Evolutionary conservation across 2,888 invertebrate species (phyloP).

Genomic region (Drepanosiphum platanoidis): DNA sequence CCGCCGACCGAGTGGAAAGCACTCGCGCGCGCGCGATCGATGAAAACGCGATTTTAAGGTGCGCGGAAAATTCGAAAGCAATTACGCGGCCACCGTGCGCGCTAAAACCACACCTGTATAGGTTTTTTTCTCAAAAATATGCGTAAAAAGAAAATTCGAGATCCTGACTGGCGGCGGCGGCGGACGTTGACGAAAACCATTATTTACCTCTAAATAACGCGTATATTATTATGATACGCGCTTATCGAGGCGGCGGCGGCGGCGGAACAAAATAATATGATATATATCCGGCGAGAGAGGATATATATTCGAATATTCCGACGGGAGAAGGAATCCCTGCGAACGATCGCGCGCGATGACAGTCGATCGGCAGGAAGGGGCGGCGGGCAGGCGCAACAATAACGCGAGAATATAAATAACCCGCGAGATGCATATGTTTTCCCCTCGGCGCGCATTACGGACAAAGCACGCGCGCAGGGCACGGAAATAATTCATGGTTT

Average conservation of each 20-base stretch:
- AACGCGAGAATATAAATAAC: conserved; percentile 5
- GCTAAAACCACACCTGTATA: not conserved
- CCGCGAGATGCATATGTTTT: not conserved
- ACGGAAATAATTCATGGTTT: conserved; percentile 36
- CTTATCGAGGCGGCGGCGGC: not conserved
- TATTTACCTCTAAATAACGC: not conserved
- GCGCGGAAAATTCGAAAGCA: conserved; percentile 16
- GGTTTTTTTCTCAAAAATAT: conserved; percentile 30
- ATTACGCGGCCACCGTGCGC: not conserved
- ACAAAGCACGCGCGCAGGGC: too few relatives aligned
- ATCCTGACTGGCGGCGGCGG: not conserved
- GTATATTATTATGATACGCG: not conserved
- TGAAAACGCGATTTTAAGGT: too few relatives aligned
- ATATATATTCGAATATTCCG: not conserved
- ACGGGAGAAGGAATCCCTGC: not conserved
- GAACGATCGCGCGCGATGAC: not conserved
- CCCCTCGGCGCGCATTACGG: not conserved
- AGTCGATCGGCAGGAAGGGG: not conserved
- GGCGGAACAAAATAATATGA: not conserved
- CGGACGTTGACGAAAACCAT: not conserved
- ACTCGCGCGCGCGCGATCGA: too few relatives aligned
- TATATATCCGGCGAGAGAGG: not conserved
- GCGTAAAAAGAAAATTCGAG: not conserved
- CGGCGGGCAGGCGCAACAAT: not conserved
- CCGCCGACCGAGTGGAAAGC: too few relatives aligned